Conservation (phyloP, 2,113 vertebrate species). For the Python bivittatus region DNA sequence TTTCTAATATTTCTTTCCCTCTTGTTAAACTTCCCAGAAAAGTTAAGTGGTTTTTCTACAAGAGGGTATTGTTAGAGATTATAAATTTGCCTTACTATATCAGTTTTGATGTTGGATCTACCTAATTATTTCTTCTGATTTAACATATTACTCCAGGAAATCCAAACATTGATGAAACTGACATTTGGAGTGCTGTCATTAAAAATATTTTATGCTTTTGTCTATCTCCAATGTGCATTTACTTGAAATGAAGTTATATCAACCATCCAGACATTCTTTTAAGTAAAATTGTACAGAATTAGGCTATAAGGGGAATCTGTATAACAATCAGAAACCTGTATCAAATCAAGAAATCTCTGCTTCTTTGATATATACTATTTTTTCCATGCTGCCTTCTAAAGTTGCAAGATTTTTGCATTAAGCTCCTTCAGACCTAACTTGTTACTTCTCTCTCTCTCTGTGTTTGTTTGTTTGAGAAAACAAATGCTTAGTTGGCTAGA, state of each 20-base stretch:
- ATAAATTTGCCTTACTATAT: not conserved
- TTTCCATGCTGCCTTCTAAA: conserved; percentile 20
- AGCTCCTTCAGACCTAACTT: conserved; percentile 50
- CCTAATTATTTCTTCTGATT: not conserved
- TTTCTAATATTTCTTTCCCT: not conserved
- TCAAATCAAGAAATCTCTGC: not conserved
- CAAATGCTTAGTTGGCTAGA: conserved; percentile 7
- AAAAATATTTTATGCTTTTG: not conserved
- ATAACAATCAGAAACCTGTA: not conserved
- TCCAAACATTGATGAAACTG: not conserved
- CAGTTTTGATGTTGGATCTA: not conserved
- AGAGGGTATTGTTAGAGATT: not conserved
- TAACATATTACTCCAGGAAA: not conserved
- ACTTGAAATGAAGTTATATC: not conserved
- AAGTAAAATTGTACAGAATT: not conserved
- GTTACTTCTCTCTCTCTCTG: conserved; percentile 14
- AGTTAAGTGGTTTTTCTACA: not conserved
- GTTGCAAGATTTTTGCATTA: conserved; percentile 44
- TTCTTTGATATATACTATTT: not conserved
- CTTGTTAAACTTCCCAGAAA: not conserved
- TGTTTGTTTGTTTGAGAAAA: conserved; percentile 2
- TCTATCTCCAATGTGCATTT: not conserved
- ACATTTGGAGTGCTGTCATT: not conserved
- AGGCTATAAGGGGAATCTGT: not conserved
- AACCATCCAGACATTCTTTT: not conserved